Evolutionary conservation across 2,797 vertebrate genomes (phyloP).

Genomic region (Mormyrus hasselquistii): DNA sequence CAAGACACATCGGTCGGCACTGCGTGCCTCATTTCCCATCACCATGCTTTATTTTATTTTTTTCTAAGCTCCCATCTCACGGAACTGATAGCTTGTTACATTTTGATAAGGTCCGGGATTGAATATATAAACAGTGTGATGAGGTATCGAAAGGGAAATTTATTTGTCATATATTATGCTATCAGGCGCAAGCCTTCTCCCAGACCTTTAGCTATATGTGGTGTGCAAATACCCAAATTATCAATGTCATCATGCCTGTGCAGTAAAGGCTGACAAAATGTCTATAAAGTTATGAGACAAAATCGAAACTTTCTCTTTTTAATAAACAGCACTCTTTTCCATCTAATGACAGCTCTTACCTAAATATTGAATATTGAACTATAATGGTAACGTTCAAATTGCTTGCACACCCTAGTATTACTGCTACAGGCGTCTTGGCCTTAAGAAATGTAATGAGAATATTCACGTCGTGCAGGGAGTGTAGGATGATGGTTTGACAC

Average conservation of each 20-base stretch:
- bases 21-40: conserved; percentile 6
- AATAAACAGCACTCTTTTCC: conserved; percentile 36
- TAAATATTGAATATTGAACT: conserved; percentile 36
- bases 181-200: conserved; percentile 13
- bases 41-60: background rate
- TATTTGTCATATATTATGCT: conserved; percentile 13
- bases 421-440: conserved; percentile 12
- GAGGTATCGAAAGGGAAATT: conserved; percentile 20
- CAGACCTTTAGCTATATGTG: conserved; percentile 23
- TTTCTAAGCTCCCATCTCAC: background rate
- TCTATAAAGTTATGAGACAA: conserved; percentile 35
- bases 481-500: conserved; percentile 27
- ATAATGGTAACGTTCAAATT: conserved; percentile 18
- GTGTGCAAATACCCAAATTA: conserved; percentile 31
- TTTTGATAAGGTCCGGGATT: conserved; percentile 13
- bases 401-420: conserved; percentile 22
- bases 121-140: conserved; percentile 17
- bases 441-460: conserved; percentile 30
- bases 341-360: conserved; percentile 33
- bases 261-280: conserved; percentile 41
- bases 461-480: background rate
- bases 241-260: conserved; percentile 40
- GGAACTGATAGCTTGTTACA: conserved; percentile 5
- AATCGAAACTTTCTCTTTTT: conserved; percentile 36
- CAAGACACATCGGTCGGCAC: background rate